Base-by-base conservation (phyloP, 1,140 invertebrate species). In the Brachionus rubens region DNA sequence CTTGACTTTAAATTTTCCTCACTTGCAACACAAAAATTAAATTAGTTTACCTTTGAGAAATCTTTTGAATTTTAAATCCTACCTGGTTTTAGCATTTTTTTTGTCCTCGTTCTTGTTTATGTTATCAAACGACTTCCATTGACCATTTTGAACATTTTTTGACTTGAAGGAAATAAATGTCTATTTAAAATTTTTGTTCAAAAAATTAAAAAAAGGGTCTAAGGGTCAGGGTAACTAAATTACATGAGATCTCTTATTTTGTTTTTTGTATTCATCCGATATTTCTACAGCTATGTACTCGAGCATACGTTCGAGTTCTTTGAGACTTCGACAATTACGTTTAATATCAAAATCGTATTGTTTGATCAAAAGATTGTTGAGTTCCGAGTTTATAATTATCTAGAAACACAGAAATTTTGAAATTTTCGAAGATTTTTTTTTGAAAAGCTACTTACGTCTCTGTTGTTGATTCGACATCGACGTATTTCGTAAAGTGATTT, bases 231-330 rank as follows among this genome's bases (percentile, higher is more conserved):
- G 10, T 26, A 26, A 33, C 21, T 41, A 72, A 48, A 54, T 72
- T 72, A 72, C 68, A 54, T 72, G 46, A 30, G 68, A 54, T 54
- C 68, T 72, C 41, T 50, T 72, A 9, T 72, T 50, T 19, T 72
- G 12, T 36, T 72, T 72, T 40, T 72, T 72, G 24, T 33, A 50
- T 9, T 72, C 46, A 12, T 72, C 68, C 1, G 68, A 72, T 26
- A 72, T 50, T 50, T 72, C 46, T 6, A 72, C 16, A 48, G 68
- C 68, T 7, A 72, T 50, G 36, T 40, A n/a, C 16, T 72, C 68
- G 3, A 72, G 46, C 3, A 72, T n/a, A 12, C 50, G 48, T 72
- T 72, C 68, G 5, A 72, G n/a, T 30, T 72, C 68, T 33, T 72
- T 72, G 16, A 72, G 36, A 48, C 68, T 72, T 21, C 7, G 36